Percentiles rank a stretch among this genome's conserved stretches.
Evolutionary conservation across 2,113 vertebrate genomes (phyloP).

Genomic region (Burhinus oedicnemus): DNA sequence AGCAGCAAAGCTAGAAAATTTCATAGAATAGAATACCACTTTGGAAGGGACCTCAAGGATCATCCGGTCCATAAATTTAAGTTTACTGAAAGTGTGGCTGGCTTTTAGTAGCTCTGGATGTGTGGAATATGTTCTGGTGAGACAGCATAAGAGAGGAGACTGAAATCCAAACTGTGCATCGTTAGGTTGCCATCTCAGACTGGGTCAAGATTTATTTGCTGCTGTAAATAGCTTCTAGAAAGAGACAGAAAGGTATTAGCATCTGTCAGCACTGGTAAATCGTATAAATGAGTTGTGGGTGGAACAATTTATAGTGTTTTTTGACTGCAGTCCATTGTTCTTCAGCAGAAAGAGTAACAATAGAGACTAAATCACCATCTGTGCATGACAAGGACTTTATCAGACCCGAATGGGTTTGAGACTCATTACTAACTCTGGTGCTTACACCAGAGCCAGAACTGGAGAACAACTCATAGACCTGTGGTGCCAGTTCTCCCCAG

Average conservation of each 20-base stretch:
- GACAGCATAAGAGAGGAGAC: neutral
- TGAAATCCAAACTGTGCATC: neutral
- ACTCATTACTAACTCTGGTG: neutral
- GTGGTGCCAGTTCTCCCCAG: neutral
- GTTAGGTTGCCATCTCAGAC: neutral
- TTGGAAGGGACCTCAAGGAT: neutral
- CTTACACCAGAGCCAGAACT: neutral
- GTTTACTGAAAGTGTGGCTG: neutral
- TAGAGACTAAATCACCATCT: neutral
- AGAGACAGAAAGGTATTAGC: neutral
- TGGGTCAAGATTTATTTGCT: neutral
- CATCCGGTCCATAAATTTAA: neutral
- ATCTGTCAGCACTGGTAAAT: neutral
- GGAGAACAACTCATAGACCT: neutral
- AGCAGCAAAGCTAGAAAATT: neutral
- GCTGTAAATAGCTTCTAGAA: neutral
- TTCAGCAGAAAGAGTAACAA: neutral
- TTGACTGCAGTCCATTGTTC: neutral
- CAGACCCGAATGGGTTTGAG: neutral
- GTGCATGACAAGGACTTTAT: neutral
- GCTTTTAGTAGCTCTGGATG: neutral
- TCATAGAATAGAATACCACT: neutral
- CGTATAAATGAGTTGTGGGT: neutral
- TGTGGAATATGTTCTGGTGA: neutral
- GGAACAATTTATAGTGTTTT: neutral